Conservation (phyloP, 2,113 vertebrate genomes). For the Charina bottae region DNA sequence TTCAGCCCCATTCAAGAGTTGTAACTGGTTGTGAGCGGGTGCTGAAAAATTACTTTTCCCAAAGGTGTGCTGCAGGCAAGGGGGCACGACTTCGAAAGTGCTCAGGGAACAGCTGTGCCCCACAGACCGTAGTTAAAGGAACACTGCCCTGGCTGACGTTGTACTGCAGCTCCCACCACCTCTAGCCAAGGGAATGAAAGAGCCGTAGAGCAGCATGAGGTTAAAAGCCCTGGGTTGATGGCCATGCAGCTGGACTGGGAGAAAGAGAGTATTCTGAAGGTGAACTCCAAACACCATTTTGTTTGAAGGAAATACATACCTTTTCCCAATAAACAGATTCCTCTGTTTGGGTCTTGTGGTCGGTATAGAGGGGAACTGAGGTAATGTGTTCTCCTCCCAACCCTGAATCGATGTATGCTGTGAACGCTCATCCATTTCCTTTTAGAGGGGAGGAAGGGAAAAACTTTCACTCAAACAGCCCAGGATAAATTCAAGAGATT, state of each 20-base stretch:
- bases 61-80: neutral
- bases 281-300: neutral
- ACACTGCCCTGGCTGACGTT: neutral
- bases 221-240: neutral
- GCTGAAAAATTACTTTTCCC: neutral
- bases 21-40: neutral
- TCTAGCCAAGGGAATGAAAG: neutral
- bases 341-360: constrained; percentile 40
- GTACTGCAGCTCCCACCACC: neutral
- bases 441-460: constrained; percentile 23
- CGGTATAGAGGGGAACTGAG: fast-evolving
- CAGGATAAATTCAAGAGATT: neutral
- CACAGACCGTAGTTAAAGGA: neutral
- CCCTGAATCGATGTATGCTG: constrained; percentile 35
- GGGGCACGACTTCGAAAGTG: neutral
- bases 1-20: neutral
- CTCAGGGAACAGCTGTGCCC: neutral
- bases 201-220: neutral
- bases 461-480: constrained; percentile 11
- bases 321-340: constrained; percentile 46
- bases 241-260: neutral
- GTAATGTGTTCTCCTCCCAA: constrained; percentile 22
- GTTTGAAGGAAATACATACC: constrained; percentile 48
- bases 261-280: neutral
- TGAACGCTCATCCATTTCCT: constrained; percentile 54